A percentile compares a stretch with the other conserved stretches of the same genome.
Conservation (phyloP, 2,888 invertebrate genomes). For the Criorhina ranunculi region DNA sequence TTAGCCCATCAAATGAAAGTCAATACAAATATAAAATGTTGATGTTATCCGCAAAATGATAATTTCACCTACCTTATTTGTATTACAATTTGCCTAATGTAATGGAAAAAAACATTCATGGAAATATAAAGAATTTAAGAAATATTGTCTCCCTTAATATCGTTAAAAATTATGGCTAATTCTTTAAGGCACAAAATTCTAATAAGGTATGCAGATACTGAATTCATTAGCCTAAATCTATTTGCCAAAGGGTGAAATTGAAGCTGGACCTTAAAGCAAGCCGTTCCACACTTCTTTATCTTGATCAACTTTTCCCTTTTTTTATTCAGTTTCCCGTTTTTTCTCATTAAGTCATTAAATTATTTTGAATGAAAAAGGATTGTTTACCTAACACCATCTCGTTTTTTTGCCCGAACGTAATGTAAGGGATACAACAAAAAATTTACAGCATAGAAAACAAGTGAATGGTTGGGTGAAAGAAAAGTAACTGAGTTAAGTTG, state of each 20-base stretch:
- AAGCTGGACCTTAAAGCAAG: constrained; percentile 46
- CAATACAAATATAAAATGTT: neutral
- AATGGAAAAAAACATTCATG: constrained; percentile 2
- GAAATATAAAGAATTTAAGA: constrained; percentile 1
- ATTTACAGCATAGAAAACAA: constrained; percentile 5
- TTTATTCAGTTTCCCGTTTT: constrained; percentile 44
- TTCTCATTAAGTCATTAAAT: constrained; percentile 76
- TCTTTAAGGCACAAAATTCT: constrained; percentile 49
- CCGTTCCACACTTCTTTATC: constrained; percentile 50
- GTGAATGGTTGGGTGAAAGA: neutral
- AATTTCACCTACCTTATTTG: neutral
- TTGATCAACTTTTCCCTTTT: constrained; percentile 53
- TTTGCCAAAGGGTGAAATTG: constrained; percentile 47
- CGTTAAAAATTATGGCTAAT: constrained; percentile 45
- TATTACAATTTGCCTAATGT: neutral
- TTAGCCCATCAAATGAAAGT: constrained; percentile 2
- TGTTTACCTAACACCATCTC: constrained; percentile 75
- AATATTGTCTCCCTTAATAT: constrained; percentile 46
- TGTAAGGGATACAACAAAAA: constrained; percentile 48
- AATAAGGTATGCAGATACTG: constrained; percentile 68
- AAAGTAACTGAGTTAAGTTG: constrained; percentile 61
- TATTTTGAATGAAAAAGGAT: constrained; percentile 76
- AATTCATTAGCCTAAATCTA: constrained; percentile 72
- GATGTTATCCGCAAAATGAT: neutral
- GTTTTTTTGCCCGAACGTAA: constrained; percentile 49